phyloP scores from a whole-genome alignment of 2,888 invertebrate species.

The Pimpla rufipes region DNA sequence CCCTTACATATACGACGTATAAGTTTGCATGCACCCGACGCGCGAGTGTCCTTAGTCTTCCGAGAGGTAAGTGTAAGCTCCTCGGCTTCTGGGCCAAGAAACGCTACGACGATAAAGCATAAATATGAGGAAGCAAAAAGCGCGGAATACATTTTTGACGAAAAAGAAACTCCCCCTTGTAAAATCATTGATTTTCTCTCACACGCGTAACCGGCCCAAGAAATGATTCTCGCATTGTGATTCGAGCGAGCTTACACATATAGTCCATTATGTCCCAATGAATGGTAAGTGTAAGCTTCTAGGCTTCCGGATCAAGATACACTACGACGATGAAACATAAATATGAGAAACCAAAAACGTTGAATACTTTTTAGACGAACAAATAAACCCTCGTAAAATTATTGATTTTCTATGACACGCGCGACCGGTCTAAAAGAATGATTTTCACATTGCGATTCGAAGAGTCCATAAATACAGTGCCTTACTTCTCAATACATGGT shows the following conservation, averaged over 20 bases:
- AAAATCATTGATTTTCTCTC: too few species aligned
- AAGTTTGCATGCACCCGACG: slow-evolving; percentile 1
- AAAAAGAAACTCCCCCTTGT: too few species aligned
- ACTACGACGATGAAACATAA: neutral
- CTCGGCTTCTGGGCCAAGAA: neutral
- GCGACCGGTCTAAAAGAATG: too few species aligned
- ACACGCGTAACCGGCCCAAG: too few species aligned
- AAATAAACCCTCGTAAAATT: too few species aligned
- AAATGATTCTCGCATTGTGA: too few species aligned
- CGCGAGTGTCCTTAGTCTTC: neutral
- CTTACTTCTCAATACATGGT: too few species aligned
- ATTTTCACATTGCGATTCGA: too few species aligned
- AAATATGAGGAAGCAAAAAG: neutral
- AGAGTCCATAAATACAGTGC: too few species aligned
- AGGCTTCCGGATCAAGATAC: neutral
- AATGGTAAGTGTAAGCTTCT: neutral
- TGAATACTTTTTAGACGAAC: neutral
- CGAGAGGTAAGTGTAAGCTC: neutral
- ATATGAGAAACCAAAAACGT: neutral
- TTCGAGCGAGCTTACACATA: too few species aligned
- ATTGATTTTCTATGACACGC: too few species aligned
- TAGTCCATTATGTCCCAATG: too few species aligned
- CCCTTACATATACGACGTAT: neutral
- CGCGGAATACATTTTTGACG: neutral
- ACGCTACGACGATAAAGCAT: neutral